These are phyloP conservation scores for Distichodus sexfasciatus DNA, from an alignment of 2,797 vertebrate species.

Conservation along the genomic window DNA sequence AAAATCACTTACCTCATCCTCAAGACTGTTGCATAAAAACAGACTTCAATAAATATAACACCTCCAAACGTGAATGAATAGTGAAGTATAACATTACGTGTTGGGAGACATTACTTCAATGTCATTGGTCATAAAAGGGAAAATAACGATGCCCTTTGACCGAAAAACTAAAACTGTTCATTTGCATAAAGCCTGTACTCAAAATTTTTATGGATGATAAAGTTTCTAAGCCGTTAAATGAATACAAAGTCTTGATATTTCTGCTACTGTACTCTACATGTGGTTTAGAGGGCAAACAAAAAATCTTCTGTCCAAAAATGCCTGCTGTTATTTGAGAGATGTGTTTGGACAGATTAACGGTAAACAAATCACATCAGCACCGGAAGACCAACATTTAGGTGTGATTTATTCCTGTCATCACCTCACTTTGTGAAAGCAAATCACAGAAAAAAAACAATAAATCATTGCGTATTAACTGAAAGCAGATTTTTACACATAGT, in stretches of 20 bases:
- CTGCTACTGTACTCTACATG: not conserved
- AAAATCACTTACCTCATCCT: too few species aligned
- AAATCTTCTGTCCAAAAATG: conserved; percentile 4
- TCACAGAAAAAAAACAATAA: conserved; percentile 60
- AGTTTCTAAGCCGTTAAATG: conserved; percentile 21
- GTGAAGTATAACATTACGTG: too few species aligned
- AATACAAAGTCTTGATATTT: conserved; percentile 19
- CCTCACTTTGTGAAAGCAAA: conserved; percentile 51
- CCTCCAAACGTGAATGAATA: too few species aligned
- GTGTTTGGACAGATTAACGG: conserved; percentile 27
- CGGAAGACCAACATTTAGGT: conserved; percentile 33
- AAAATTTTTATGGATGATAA: not conserved
- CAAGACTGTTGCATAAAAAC: too few species aligned
- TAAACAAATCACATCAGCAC: conserved; percentile 45
- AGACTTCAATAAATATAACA: too few species aligned
- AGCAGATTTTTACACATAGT: conserved; percentile 66
- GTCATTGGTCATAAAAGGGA: too few species aligned
- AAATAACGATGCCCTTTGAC: too few species aligned
- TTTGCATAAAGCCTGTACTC: too few species aligned
- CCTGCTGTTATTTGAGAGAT: conserved; percentile 10
- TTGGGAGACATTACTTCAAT: too few species aligned
- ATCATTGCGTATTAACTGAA: conserved; percentile 64
- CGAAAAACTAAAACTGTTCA: too few species aligned
- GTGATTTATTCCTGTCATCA: conserved; percentile 49
- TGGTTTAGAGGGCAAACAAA: not conserved